phyloP scores from a whole-genome alignment of 1,140 invertebrate species.

The Orius laevigatus region DNA sequence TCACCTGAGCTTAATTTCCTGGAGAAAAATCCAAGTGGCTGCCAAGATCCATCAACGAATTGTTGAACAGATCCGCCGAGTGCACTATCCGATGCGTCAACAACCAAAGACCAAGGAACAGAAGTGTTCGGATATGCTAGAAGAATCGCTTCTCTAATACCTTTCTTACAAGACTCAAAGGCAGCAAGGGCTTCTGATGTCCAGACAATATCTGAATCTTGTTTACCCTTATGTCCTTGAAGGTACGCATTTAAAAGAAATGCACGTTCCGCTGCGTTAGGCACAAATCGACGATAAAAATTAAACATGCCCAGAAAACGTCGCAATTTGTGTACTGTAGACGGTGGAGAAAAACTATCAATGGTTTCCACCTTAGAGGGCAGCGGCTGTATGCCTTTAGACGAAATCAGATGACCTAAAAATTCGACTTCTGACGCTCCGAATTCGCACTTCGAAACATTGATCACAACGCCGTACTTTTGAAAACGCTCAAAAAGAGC shows the following conservation, averaged over 20 bases:
- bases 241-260: constrained; percentile 14
- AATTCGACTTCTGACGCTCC: constrained; percentile 19
- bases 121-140: constrained; percentile 8
- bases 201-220: constrained; percentile 14
- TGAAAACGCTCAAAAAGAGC: too few species aligned
- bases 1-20: too few species aligned
- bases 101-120: background rate
- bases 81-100: background rate
- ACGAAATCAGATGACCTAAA: constrained; percentile 18
- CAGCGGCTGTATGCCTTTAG: constrained; percentile 3
- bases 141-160: constrained; percentile 9
- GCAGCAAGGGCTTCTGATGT: constrained; percentile 8
- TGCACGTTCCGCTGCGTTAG: constrained; percentile 12
- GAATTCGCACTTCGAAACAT: too few species aligned
- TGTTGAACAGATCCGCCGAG: constrained; percentile 4
- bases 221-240: constrained; percentile 17
- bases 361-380: constrained; percentile 1
- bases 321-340: background rate
- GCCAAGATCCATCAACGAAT: background rate
- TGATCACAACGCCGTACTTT: too few species aligned
- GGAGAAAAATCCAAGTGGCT: too few species aligned
- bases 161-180: constrained; percentile 15
- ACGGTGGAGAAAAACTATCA: background rate
- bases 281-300: constrained; percentile 8
- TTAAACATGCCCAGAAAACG: constrained; percentile 13